Evolutionary conservation across 2,113 vertebrate genomes (phyloP).

Genomic region (Melanostigma gelatinosum): DNA sequence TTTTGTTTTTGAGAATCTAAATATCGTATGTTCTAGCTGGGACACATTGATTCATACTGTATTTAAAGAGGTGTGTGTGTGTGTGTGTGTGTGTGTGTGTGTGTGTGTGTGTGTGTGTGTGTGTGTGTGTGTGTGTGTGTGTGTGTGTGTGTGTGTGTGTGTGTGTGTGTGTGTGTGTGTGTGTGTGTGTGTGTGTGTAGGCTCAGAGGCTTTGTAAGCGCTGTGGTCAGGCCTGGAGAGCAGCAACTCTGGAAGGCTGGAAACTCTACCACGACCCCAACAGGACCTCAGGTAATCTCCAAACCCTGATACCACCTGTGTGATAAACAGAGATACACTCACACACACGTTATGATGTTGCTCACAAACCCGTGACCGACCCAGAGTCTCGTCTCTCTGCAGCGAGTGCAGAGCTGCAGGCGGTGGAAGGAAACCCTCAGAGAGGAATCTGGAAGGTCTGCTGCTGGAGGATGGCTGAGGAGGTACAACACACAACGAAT

Average conservation of each 20-base stretch:
- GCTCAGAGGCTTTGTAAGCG: conserved; percentile 96
- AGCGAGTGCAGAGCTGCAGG: conserved; percentile 85
- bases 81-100: no score
- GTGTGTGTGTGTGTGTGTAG: conserved; percentile 75
- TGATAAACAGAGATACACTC: neutral
- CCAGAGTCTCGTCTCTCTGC: conserved; percentile 2
- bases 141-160: no score
- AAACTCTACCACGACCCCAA: conserved; percentile 98
- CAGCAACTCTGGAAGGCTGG: conserved; percentile 97
- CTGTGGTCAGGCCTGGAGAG: conserved; percentile 98
- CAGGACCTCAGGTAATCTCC: conserved; percentile 86
- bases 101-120: no score
- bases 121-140: no score
- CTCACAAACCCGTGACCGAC: neutral
- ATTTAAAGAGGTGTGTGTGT: conserved; percentile 14
- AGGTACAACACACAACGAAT: conserved; percentile 76
- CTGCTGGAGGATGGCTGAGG: conserved; percentile 97
- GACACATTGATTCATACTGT: neutral
- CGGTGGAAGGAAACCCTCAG: conserved; percentile 95
- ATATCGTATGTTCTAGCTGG: neutral
- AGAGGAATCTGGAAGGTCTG: conserved; percentile 95
- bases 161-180: neutral
- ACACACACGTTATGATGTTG: neutral
- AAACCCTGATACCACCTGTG: neutral
- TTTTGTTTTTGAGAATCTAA: no score